Conservation (phyloP, 2,888 invertebrate species). For the Harpagoxenus sublaevis region DNA sequence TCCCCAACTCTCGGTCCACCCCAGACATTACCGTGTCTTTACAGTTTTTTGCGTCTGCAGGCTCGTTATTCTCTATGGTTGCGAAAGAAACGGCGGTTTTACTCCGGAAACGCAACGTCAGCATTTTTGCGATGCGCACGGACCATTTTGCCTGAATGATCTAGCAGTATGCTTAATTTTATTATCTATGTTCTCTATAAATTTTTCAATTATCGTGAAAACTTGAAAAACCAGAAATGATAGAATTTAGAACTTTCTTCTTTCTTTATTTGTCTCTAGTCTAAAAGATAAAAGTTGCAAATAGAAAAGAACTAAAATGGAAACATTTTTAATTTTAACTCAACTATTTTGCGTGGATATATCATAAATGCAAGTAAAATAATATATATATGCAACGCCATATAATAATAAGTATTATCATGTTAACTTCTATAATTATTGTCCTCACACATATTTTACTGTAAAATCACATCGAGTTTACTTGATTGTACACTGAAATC, state of each 20-base stretch:
- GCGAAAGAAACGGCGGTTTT: slow-evolving; percentile 43
- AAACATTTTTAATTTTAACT: neutral
- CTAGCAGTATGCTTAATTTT: slow-evolving; percentile 17
- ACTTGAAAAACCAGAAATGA: neutral
- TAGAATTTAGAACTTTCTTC: neutral
- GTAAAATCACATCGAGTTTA: neutral
- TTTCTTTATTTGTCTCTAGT: neutral
- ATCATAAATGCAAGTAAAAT: neutral
- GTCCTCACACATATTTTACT: neutral
- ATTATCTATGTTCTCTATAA: neutral
- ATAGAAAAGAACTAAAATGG: neutral
- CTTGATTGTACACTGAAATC: too few species aligned
- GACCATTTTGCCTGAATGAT: slow-evolving; percentile 11
- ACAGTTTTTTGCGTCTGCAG: slow-evolving; percentile 48
- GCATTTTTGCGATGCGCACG: slow-evolving; percentile 23
- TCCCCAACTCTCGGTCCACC: slow-evolving; percentile 54
- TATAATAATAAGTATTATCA: neutral
- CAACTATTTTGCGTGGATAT: neutral
- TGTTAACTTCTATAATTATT: neutral
- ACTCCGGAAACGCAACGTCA: slow-evolving; percentile 21
- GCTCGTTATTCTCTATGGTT: slow-evolving; percentile 49
- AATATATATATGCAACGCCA: neutral
- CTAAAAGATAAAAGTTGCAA: neutral
- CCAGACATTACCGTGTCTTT: slow-evolving; percentile 58
- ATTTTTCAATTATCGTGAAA: neutral